Evolutionary conservation across 1,140 invertebrate species (phyloP).

Genomic region (Drosophila lacertosa): DNA sequence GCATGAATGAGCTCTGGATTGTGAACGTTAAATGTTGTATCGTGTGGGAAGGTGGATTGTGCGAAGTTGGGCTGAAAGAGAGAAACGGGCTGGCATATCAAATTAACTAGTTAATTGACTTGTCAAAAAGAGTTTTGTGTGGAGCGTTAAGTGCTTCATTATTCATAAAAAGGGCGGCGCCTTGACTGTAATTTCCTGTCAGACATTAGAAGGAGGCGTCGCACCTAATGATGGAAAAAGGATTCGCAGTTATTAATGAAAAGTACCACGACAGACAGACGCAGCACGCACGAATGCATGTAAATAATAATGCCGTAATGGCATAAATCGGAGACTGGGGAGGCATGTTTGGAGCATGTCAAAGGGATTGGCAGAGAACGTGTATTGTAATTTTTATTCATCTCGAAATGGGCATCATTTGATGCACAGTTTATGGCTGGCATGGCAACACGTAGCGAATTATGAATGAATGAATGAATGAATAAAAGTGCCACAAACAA

Average conservation of each 20-base stretch:
- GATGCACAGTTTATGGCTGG: slow-evolving; percentile 67
- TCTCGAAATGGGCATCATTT: slow-evolving; percentile 51
- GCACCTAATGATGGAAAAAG: slow-evolving; percentile 38
- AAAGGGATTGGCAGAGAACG: slow-evolving; percentile 31
- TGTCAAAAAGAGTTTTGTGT: slow-evolving; percentile 57
- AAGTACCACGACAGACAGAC: slow-evolving; percentile 19
- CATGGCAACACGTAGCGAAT: slow-evolving; percentile 77
- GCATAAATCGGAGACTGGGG: background rate
- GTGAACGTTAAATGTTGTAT: background rate
- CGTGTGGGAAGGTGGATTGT: background rate
- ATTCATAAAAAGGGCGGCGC: slow-evolving; percentile 15
- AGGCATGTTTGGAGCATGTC: background rate
- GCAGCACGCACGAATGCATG: slow-evolving; percentile 52
- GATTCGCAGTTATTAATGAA: slow-evolving; percentile 73
- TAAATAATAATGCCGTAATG: slow-evolving; percentile 42
- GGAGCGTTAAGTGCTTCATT: slow-evolving; percentile 28
- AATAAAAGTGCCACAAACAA: slow-evolving; percentile 27
- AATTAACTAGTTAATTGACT: slow-evolving; percentile 81
- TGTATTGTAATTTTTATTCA: slow-evolving; percentile 74
- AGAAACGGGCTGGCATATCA: slow-evolving; percentile 63
- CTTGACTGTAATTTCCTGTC: slow-evolving; percentile 40
- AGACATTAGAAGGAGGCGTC: slow-evolving; percentile 15
- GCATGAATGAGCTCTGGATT: slow-evolving; percentile 38
- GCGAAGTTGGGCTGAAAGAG: slow-evolving; percentile 3
- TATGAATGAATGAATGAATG: slow-evolving; percentile 68